Conservation (phyloP, 2,888 invertebrate genomes). For the Tolmerus cingulatus region DNA sequence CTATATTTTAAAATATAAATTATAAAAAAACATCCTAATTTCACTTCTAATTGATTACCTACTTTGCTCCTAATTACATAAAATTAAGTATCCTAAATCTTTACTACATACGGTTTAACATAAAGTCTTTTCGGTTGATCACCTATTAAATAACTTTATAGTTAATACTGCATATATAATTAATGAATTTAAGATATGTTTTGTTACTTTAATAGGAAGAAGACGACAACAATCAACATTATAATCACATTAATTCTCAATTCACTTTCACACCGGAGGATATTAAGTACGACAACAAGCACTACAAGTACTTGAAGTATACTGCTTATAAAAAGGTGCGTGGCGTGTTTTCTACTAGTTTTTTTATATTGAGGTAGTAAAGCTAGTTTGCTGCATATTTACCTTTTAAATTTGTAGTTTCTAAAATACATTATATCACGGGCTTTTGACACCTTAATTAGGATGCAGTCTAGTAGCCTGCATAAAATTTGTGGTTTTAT, state of each 20-base stretch:
- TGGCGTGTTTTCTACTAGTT: background rate
- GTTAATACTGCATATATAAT: background rate
- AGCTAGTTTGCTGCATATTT: background rate
- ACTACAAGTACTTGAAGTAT: slow-evolving; percentile 80
- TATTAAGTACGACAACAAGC: slow-evolving; percentile 80
- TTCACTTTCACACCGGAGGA: slow-evolving; percentile 77
- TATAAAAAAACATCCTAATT: background rate
- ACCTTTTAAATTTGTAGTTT: background rate
- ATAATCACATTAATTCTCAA: slow-evolving; percentile 65
- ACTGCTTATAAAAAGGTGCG: slow-evolving; percentile 73
- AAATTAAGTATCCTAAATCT: background rate
- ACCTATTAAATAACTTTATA: background rate
- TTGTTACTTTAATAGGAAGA: slow-evolving; percentile 56
- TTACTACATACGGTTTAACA: background rate
- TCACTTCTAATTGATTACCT: background rate
- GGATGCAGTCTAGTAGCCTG: background rate
- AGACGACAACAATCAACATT: slow-evolving; percentile 63
- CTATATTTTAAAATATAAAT: background rate
- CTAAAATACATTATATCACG: background rate
- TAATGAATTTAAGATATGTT: background rate
- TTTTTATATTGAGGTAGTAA: background rate
- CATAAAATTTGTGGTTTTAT: background rate
- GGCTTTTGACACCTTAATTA: background rate
- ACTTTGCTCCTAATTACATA: background rate
- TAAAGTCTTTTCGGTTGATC: background rate